Conservation (phyloP, 1,140 invertebrate species). For the Drosophila murphyi region DNA sequence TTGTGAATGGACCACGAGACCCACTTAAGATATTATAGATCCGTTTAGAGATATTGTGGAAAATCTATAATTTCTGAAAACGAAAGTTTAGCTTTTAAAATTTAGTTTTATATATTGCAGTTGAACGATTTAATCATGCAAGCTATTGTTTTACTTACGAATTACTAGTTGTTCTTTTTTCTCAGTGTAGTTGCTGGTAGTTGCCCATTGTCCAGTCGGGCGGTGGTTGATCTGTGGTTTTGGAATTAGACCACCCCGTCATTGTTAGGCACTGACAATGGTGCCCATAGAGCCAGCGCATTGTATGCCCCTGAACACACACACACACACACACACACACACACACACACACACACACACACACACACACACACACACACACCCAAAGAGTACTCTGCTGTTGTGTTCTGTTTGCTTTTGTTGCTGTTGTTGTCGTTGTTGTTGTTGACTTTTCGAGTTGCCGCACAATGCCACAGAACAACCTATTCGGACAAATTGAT, state of each 20-base stretch:
- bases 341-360: slow-evolving; percentile 33
- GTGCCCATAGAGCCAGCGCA: slow-evolving; percentile 55
- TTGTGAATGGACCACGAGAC: too few relatives aligned
- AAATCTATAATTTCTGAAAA: too few relatives aligned
- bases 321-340: slow-evolving; percentile 44
- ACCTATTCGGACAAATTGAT: slow-evolving; percentile 71
- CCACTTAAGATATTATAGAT: too few relatives aligned
- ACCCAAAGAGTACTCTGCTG: slow-evolving; percentile 8
- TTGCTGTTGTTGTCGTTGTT: slow-evolving; percentile 75
- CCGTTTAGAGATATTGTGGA: too few relatives aligned
- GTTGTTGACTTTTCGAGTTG: slow-evolving; percentile 82
- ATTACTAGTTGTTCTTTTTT: background rate
- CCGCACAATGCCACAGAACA: slow-evolving; percentile 62
- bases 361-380: slow-evolving; percentile 34
- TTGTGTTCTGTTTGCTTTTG: slow-evolving; percentile 31
- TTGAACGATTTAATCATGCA: too few relatives aligned
- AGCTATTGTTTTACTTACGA: too few relatives aligned
- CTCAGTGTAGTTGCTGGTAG: slow-evolving; percentile 13
- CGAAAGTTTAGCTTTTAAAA: too few relatives aligned
- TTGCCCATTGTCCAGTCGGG: slow-evolving; percentile 65
- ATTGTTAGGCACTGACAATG: slow-evolving; percentile 77
- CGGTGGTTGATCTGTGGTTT: slow-evolving; percentile 33
- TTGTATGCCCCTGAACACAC: slow-evolving; percentile 54
- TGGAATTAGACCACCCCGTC: slow-evolving; percentile 55
- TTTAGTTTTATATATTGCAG: too few relatives aligned